A percentile compares a stretch with the other conserved stretches of the same genome.
Conservation (phyloP, 2,113 vertebrate species). For the Hydrochoerus hydrochaeris region DNA sequence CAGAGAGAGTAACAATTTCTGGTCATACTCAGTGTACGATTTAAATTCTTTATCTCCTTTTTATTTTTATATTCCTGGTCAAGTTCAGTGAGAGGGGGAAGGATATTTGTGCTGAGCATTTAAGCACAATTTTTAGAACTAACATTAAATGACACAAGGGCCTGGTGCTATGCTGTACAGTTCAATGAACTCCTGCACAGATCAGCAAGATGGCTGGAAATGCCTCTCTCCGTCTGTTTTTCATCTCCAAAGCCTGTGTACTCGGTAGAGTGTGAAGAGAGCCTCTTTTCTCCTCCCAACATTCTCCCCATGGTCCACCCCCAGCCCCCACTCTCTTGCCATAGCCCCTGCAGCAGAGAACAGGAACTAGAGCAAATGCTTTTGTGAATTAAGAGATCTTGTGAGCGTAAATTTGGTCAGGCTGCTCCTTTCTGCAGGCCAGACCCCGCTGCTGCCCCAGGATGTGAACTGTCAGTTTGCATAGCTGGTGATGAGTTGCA, state of each 20-base stretch:
- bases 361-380: slow-evolving; percentile 98
- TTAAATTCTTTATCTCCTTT: slow-evolving; percentile 74
- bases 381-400: slow-evolving; percentile 98
- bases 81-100: slow-evolving; percentile 68
- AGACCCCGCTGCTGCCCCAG: slow-evolving; percentile 93
- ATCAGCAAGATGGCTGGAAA: slow-evolving; percentile 89
- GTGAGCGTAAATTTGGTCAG: slow-evolving; percentile 92
- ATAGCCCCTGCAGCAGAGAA: slow-evolving; percentile 92
- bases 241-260: slow-evolving; percentile 88
- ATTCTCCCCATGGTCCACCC: slow-evolving; percentile 85
- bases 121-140: slow-evolving; percentile 49
- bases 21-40: slow-evolving; percentile 68
- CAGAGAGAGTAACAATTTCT: slow-evolving; percentile 74
- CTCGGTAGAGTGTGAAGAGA: slow-evolving; percentile 94
- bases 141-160: slow-evolving; percentile 81
- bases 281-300: slow-evolving; percentile 87
- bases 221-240: slow-evolving; percentile 91
- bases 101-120: slow-evolving; percentile 65
- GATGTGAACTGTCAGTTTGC: slow-evolving; percentile 99
- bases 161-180: slow-evolving; percentile 86
- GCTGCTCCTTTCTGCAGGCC: slow-evolving; percentile 96
- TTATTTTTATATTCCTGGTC: slow-evolving; percentile 81
- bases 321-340: slow-evolving; percentile 80
- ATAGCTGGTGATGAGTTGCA: slow-evolving; percentile 97
- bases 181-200: slow-evolving; percentile 87